Percentiles rank a stretch among this genome's conserved stretches.
phyloP scores from a whole-genome alignment of 2,888 invertebrate genomes.

The Lycia hirtaria region DNA sequence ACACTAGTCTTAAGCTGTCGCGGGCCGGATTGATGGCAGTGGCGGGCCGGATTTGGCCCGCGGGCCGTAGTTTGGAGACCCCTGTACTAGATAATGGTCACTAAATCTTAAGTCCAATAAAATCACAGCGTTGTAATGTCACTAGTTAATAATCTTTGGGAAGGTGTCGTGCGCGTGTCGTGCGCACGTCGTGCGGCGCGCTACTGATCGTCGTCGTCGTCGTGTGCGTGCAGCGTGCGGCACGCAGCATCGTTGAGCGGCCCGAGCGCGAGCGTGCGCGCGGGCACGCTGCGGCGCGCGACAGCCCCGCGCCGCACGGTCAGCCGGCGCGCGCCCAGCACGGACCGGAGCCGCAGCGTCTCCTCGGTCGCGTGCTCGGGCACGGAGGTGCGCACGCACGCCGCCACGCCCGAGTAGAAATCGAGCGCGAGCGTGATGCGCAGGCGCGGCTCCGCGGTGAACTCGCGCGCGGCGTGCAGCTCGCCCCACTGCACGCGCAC shows the following conservation, averaged over 20 bases:
- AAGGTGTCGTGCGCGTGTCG: background rate
- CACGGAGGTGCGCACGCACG: slow-evolving; percentile 64
- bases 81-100: no score
- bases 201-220: slow-evolving; percentile 35
- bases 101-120: slow-evolving; percentile 14
- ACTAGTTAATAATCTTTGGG: slow-evolving; percentile 36
- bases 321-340: slow-evolving; percentile 57
- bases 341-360: slow-evolving; percentile 20
- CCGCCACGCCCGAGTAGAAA: slow-evolving; percentile 65
- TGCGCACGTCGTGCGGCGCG: background rate
- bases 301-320: slow-evolving; percentile 34
- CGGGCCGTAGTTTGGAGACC: no score
- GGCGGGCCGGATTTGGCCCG: no score
- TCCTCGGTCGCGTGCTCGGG: slow-evolving; percentile 35
- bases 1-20: no score
- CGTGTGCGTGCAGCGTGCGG: slow-evolving; percentile 53
- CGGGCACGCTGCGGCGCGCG: slow-evolving; percentile 21
- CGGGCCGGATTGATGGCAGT: no score
- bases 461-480: slow-evolving; percentile 46
- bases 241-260: slow-evolving; percentile 61
- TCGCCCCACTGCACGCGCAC: slow-evolving; percentile 41
- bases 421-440: slow-evolving; percentile 61
- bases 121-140: slow-evolving; percentile 6
- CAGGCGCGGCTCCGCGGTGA: slow-evolving; percentile 47
- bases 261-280: slow-evolving; percentile 60